A percentile compares a stretch with the other conserved stretches of the same genome.
Conservation (phyloP, 2,888 invertebrate genomes). For the Agelastica alni region DNA sequence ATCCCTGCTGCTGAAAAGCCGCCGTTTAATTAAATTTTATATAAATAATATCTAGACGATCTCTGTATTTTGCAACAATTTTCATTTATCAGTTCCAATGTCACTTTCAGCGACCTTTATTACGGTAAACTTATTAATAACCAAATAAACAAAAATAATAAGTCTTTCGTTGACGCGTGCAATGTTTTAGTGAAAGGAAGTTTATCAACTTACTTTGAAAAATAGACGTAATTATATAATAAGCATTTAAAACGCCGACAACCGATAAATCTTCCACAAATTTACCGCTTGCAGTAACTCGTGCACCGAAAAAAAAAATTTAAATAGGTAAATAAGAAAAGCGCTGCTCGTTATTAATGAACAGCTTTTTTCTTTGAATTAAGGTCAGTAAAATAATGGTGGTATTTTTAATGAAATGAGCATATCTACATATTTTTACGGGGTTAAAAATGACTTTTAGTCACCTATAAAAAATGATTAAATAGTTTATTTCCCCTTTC, state of each 20-base stretch:
- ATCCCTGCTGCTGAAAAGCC: background rate
- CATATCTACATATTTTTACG: no score
- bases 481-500: no score
- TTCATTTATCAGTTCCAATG: constrained; percentile 8
- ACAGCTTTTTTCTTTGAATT: no score
- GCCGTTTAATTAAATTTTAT: constrained; percentile 13
- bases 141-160: constrained; percentile 15
- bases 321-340: no score
- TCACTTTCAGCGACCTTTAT: constrained; percentile 8
- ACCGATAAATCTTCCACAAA: background rate
- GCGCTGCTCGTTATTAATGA: no score
- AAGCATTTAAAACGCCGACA: background rate
- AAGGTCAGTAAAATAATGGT: no score
- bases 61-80: background rate
- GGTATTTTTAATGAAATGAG: no score
- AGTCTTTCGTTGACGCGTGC: constrained; percentile 8
- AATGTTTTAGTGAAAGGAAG: background rate
- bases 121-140: constrained; percentile 10
- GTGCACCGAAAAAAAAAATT: background rate
- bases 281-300: background rate
- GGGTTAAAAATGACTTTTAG: no score
- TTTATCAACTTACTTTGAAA: background rate
- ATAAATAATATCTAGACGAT: constrained; percentile 8
- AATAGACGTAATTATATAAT: background rate
- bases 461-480: no score